phyloP scores from a whole-genome alignment of 2,888 invertebrate species.

The Lymantria monacha region DNA sequence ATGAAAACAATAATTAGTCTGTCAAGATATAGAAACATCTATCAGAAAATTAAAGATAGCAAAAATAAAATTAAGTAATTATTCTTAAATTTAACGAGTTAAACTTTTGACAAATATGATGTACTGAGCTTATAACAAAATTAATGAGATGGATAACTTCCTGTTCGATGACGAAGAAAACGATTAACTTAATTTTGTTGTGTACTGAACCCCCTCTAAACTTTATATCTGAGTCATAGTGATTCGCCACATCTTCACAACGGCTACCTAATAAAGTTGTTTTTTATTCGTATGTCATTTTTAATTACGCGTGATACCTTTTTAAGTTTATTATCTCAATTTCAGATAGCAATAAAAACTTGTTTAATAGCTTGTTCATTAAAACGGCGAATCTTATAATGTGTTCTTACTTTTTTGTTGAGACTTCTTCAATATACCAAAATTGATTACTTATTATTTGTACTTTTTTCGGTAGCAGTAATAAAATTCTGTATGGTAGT shows the following conservation, averaged over 20 bases:
- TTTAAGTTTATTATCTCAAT: constrained; percentile 40
- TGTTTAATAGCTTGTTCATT: constrained; percentile 29
- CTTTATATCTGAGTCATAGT: constrained; percentile 52
- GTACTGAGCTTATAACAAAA: constrained; percentile 42
- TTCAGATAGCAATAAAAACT: constrained; percentile 31
- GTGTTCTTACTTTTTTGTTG: constrained; percentile 11
- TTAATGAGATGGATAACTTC: constrained; percentile 50
- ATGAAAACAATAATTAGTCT: no score
- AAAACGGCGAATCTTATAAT: constrained; percentile 18
- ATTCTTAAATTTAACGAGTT: no score
- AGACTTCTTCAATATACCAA: not conserved
- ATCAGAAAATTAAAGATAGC: no score
- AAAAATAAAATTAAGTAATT: no score
- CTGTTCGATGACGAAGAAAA: constrained; percentile 42
- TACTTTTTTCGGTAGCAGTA: no score
- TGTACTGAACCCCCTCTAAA: constrained; percentile 28
- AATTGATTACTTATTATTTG: constrained; percentile 9
- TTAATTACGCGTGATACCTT: constrained; percentile 56
- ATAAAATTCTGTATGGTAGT: no score
- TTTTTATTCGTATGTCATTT: constrained; percentile 58
- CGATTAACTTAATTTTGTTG: constrained; percentile 49
- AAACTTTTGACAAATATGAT: constrained; percentile 44
- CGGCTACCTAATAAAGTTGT: constrained; percentile 52
- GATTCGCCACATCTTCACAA: constrained; percentile 40
- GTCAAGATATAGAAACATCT: no score